Evolutionary conservation across 2,888 invertebrate genomes (phyloP).

Genomic region (Agrochola litura): DNA sequence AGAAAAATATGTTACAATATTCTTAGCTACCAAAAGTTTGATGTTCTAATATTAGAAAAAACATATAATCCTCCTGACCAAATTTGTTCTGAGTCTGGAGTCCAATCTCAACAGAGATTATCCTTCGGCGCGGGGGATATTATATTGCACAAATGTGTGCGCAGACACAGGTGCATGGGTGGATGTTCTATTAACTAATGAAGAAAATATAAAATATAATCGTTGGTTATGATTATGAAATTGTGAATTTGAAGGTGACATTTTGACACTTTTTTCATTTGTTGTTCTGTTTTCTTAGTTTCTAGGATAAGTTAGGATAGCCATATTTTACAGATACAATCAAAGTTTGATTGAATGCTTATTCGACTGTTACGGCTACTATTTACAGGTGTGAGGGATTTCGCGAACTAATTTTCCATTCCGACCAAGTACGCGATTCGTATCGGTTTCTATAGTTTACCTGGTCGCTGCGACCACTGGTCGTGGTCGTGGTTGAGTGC

Average conservation of each 20-base stretch:
- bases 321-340: background rate
- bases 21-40: constrained; percentile 56
- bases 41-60: constrained; percentile 7
- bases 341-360: background rate
- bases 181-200: constrained; percentile 44
- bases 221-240: constrained; percentile 6
- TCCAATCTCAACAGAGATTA: no score
- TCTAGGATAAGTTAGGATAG: background rate
- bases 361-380: background rate
- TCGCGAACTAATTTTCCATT: no score
- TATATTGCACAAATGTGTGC: no score
- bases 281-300: background rate
- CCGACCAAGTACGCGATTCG: no score
- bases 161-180: no score
- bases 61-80: no score
- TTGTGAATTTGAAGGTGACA: background rate
- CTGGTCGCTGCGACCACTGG: no score
- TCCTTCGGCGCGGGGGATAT: no score
- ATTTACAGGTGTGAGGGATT: background rate
- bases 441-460: no score
- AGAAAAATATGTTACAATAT: constrained; percentile 70
- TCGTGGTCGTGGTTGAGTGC: no score
- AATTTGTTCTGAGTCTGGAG: no score
- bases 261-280: background rate
- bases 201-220: constrained; percentile 30